phyloP scores from a whole-genome alignment of 2,888 invertebrate species.

The Cotesia congregata region DNA sequence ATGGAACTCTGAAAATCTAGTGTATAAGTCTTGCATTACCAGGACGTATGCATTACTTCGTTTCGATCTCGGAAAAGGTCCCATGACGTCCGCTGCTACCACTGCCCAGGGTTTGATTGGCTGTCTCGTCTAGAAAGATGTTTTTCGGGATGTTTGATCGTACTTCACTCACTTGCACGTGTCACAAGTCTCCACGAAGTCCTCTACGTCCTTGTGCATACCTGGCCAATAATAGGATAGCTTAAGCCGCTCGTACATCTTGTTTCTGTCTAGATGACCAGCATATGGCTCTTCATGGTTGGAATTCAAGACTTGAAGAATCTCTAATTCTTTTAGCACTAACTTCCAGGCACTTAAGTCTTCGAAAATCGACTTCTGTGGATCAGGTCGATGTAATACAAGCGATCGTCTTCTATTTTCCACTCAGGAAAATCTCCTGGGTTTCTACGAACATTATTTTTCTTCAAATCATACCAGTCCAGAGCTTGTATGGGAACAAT shows the following conservation, averaged over 20 bases:
- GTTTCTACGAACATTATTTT: background rate
- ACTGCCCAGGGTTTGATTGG: constrained; percentile 39
- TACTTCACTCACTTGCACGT: constrained; percentile 35
- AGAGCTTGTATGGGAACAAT: background rate
- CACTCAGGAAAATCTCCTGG: background rate
- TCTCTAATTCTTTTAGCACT: background rate
- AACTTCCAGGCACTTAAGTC: background rate
- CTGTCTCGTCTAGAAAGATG: constrained; percentile 20
- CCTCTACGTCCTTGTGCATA: constrained; percentile 30
- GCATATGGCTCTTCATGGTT: constrained; percentile 31
- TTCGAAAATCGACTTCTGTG: background rate
- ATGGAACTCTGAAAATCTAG: constrained; percentile 37
- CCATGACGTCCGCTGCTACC: constrained; percentile 39
- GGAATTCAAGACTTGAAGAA: background rate
- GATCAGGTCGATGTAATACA: background rate
- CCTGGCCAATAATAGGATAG: constrained; percentile 24
- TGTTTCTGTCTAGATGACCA: constrained; percentile 30
- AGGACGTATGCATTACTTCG: constrained; percentile 31
- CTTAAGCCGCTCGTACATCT: constrained; percentile 24
- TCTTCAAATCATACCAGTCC: background rate
- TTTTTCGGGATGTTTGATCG: constrained; percentile 35
- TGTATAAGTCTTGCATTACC: constrained; percentile 39
- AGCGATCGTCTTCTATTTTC: background rate
- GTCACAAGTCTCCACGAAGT: constrained; percentile 39
- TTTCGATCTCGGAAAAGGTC: constrained; percentile 32